Conservation (phyloP, 92 coral and sea anemone genomes). For the Heteractis magnifica region DNA sequence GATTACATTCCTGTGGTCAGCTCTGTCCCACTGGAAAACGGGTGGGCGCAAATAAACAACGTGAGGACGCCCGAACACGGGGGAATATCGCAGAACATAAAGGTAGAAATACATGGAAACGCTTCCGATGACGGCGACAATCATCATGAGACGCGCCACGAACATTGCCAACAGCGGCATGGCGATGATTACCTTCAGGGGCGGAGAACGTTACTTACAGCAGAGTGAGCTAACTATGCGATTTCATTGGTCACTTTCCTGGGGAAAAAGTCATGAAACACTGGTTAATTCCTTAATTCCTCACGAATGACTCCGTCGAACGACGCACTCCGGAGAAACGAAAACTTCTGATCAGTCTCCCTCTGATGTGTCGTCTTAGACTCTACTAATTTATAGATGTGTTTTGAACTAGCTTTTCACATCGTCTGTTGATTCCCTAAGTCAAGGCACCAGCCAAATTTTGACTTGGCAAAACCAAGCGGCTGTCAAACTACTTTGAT, state of each 20-base stretch:
- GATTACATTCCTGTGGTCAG: constrained; percentile 36
- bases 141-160: constrained; percentile 40
- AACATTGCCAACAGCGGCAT: constrained; percentile 41
- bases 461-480: constrained; percentile 3
- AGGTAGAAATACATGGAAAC: constrained; percentile 35
- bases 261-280: background rate
- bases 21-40: constrained; percentile 39
- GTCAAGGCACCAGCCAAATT: background rate
- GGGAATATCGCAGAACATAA: constrained; percentile 18
- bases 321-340: too few relatives aligned
- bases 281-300: background rate
- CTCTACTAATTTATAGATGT: too few relatives aligned
- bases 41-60: constrained; percentile 21
- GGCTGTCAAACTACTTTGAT: constrained; percentile 24
- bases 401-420: background rate
- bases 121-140: constrained; percentile 34
- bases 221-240: background rate
- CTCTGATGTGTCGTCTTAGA: too few relatives aligned
- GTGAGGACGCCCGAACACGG: background rate
- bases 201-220: background rate
- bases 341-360: too few relatives aligned
- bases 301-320: background rate
- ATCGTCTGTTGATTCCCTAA: background rate
- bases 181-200: background rate
- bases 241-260: background rate